Base-by-base conservation (phyloP, 1,140 invertebrate genomes). In the Lucilia sericata region DNA sequence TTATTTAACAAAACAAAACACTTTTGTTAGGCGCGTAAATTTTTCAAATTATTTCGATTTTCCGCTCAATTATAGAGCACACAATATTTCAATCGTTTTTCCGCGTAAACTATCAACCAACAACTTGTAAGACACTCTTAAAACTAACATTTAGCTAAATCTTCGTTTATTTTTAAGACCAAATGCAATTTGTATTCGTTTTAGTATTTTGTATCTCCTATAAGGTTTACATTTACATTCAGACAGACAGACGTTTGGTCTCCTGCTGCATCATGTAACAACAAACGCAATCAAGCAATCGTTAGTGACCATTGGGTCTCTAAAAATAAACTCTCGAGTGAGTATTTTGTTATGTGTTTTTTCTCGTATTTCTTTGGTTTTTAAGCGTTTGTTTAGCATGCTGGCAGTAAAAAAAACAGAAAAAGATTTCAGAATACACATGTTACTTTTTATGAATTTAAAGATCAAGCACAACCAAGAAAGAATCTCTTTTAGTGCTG, bases 231-330 rank as follows among this genome's bases (percentile, higher is more conserved):
- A 42, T 42, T 42, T 10, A 42, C 7, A 55, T 17, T 55, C 51
- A 55, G 51, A 5, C 51, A 14, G 51, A 12, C 51, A 55, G 55
- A n/a, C 14, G 12, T 19, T n/a, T n/a, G 21, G 21, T 70, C 65
- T 19, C 65, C 65, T 70, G 65, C 65, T 70, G 65, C 65, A 70
- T 70, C 65, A 70, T 70, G n/a, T 12, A 19, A 70, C n/a, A 65
- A 65, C 21, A 70, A 21, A 21, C 65, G 65, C n/a, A 14, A 17
- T 0, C n/a, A 14, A 60, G 12, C 55, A 10, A 7, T 10, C 42
- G 25, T 1, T 5, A 49, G 13, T 49, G 49, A 70, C 65, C 65
- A 70, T 21, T 70, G 65, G 19, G 19, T 70, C 65, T 70, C 65
- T 70, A 70, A 70, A 70, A 70, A 70, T 70, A 70, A 60, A 70